These are phyloP conservation scores for Heteromyza rotundicornis DNA, from an alignment of 2,888 invertebrate species.

Conservation along the genomic window DNA sequence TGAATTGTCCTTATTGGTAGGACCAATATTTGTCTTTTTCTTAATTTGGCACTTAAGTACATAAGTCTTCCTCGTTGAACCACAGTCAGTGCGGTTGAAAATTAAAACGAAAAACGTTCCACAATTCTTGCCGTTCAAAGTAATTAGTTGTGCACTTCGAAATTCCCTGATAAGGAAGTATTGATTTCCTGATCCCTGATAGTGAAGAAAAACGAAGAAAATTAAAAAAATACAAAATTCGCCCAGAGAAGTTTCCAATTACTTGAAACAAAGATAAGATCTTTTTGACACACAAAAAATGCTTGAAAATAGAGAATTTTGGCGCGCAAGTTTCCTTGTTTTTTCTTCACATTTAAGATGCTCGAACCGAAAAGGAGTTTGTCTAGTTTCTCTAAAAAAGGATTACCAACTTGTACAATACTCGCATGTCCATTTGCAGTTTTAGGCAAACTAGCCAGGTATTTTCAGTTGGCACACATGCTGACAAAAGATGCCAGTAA, in stretches of 20 bases:
- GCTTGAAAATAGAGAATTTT: neutral
- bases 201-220: constrained; percentile 1
- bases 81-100: too few species aligned
- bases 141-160: too few species aligned
- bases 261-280: neutral
- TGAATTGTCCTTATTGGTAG: too few species aligned
- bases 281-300: neutral
- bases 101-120: too few species aligned
- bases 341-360: too few species aligned
- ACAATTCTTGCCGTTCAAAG: too few species aligned
- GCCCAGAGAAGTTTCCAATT: constrained; percentile 15
- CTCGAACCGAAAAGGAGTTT: neutral
- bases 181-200: too few species aligned
- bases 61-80: too few species aligned
- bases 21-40: too few species aligned
- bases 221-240: neutral
- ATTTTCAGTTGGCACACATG: neutral
- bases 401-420: constrained; percentile 5
- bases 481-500: neutral
- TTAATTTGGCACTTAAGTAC: too few species aligned
- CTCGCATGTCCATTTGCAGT: neutral
- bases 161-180: too few species aligned
- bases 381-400: constrained; percentile 5
- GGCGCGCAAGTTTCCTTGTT: constrained; percentile 12
- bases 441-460: too few species aligned